phyloP scores from a whole-genome alignment of 1,140 invertebrate genomes.

The Samia ricini region DNA sequence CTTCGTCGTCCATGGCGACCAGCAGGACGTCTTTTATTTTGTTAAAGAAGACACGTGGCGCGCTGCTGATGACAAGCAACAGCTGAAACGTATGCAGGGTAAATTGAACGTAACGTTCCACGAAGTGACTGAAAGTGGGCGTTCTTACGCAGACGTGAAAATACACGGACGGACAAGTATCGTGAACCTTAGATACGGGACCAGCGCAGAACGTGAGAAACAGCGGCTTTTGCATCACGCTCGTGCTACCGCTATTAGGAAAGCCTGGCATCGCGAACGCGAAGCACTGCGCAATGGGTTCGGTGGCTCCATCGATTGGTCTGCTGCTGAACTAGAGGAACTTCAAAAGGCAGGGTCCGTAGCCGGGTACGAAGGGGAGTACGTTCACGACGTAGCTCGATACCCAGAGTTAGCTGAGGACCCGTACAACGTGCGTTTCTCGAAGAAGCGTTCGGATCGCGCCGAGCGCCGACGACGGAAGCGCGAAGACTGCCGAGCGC shows the following conservation, averaged over 20 bases:
- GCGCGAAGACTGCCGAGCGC: constrained; percentile 62
- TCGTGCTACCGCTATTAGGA: constrained; percentile 88
- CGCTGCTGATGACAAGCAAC: constrained; percentile 91
- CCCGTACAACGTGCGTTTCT: constrained; percentile 94
- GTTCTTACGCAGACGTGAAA: constrained; percentile 88
- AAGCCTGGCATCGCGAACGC: constrained; percentile 94
- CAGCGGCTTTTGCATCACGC: constrained; percentile 93
- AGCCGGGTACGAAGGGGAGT: constrained; percentile 92
- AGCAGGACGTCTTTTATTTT: constrained; percentile 96
- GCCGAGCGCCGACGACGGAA: constrained; percentile 82
- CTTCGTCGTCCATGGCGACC: constrained; percentile 91
- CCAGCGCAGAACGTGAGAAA: constrained; percentile 91
- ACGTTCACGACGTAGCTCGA: constrained; percentile 91
- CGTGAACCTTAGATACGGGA: constrained; percentile 92
- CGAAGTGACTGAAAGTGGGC: constrained; percentile 86
- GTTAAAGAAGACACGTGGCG: constrained; percentile 94
- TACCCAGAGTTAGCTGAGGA: constrained; percentile 97
- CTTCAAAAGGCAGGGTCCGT: constrained; percentile 90
- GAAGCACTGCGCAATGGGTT: constrained; percentile 89
- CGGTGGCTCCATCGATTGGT: constrained; percentile 85
- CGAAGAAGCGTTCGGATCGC: constrained; percentile 85
- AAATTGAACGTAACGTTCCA: constrained; percentile 97
- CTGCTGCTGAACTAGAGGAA: constrained; percentile 90
- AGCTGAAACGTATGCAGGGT: constrained; percentile 91
- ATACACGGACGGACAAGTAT: constrained; percentile 90